Conservation (phyloP, 2,888 invertebrate species). For the Anticlea derivata region DNA sequence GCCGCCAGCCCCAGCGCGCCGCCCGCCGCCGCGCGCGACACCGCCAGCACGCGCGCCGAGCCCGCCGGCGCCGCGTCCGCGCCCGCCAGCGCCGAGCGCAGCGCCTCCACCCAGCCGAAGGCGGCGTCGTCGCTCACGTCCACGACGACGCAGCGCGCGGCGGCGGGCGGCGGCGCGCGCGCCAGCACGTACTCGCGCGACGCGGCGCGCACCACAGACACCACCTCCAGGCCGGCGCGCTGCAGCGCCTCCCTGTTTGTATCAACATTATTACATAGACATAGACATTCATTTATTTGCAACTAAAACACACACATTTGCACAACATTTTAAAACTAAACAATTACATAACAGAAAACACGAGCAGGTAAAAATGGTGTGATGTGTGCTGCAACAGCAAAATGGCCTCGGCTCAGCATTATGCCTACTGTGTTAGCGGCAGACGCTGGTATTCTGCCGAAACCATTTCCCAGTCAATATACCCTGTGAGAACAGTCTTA, state of each 20-base stretch:
- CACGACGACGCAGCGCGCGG: constrained; percentile 79
- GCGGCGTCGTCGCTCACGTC: constrained; percentile 86
- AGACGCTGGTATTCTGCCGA: no score
- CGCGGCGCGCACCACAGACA: constrained; percentile 83
- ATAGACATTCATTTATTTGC: no score
- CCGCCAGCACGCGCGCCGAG: constrained; percentile 86
- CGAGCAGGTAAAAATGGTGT: no score
- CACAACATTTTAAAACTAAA: no score
- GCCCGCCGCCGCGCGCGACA: constrained; percentile 86
- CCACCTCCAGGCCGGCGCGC: constrained; percentile 58
- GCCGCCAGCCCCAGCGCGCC: constrained; percentile 95
- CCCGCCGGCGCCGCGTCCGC: constrained; percentile 85
- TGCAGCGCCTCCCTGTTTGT: constrained; percentile 55
- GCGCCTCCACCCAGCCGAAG: constrained; percentile 91
- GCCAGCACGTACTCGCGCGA: constrained; percentile 87
- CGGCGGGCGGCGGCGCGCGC: constrained; percentile 81
- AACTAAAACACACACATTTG: no score
- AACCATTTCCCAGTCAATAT: no score
- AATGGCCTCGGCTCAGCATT: no score
- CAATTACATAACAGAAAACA: no score
- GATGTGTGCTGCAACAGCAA: no score
- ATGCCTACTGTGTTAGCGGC: no score
- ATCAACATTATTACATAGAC: no score
- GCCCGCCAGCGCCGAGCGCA: constrained; percentile 90
- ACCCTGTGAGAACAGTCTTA: no score